phyloP scores from a whole-genome alignment of 2,888 invertebrate genomes.

The Hydriomena furcata region DNA sequence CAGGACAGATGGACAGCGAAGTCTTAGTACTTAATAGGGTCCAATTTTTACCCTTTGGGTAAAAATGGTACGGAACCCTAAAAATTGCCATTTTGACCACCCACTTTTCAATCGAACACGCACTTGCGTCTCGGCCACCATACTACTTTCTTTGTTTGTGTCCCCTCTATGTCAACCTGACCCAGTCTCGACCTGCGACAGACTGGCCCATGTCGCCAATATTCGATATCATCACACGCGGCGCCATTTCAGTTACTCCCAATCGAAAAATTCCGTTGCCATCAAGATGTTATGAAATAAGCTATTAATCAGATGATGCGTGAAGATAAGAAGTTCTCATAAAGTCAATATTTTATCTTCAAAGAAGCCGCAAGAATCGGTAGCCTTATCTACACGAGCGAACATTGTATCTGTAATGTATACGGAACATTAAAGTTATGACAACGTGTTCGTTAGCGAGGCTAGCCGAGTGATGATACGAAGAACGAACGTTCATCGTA shows the following conservation, averaged over 20 bases:
- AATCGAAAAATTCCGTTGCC: neutral
- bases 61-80: too few relatives aligned
- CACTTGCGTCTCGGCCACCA: too few relatives aligned
- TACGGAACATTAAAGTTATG: too few relatives aligned
- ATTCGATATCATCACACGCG: neutral
- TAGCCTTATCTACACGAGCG: neutral
- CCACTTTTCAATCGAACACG: too few relatives aligned
- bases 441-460: too few relatives aligned
- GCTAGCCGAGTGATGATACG: too few relatives aligned
- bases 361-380: slow-evolving; percentile 13
- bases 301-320: slow-evolving; percentile 2
- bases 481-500: too few relatives aligned
- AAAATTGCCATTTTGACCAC: too few relatives aligned
- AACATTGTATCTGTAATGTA: too few relatives aligned
- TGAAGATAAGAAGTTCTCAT: neutral
- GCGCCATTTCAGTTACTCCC: slow-evolving; percentile 2
- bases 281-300: slow-evolving; percentile 1
- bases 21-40: too few relatives aligned
- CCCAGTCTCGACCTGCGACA: neutral
- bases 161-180: neutral
- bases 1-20: too few relatives aligned
- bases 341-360: slow-evolving; percentile 7
- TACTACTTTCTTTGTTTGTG: slow-evolving; percentile 1
- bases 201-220: slow-evolving; percentile 5
- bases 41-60: too few relatives aligned